Base-by-base conservation (phyloP, 1,140 invertebrate species). In the Globodera ellingtonae region DNA sequence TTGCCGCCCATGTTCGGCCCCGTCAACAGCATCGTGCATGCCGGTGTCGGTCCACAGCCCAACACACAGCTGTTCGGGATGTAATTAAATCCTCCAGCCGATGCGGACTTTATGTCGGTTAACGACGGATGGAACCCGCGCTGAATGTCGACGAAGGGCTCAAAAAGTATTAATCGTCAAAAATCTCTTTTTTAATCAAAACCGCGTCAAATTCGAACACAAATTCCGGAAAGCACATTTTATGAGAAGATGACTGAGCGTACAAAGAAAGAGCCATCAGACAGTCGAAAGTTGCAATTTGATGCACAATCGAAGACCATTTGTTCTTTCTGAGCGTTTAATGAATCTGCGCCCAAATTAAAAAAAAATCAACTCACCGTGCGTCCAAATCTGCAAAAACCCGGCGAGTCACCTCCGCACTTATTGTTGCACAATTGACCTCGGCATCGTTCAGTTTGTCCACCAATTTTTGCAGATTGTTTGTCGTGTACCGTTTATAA, bases 1-100 rank as follows among this genome's bases (percentile, higher is more conserved):
- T 98, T 99, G 84, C 96, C 97, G 62, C 96, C 81, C 96, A 98
- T 98, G 90, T 98, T 98, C 2, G 96, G 95, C 2, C 96, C 96
- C 0, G 96, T 98, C 1, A 98, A 89, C 75, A 92, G 81, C 59
- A 87, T 84, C 44, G 82, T 50, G 65, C 48, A 48, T 35, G 66
- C 71, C 35, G 62, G n/a, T 44, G 50, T 78, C 48, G 85, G 89
- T 0, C 90, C 90, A 0, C 85, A 89, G 56, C 93, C 93, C 72
- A 96, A 89, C 46, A 89, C 81, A 7, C 93, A 93, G 84, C 94
- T 93, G 89, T 97, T 99, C 1, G 97, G 94, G 88, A 93, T 97
- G 86, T 95, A 97, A 47, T 83, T 50, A 46, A 66, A 62, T 6
- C 50, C 75, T n/a, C 47, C 46, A 13, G 69, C 76, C 13, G 24